Evolutionary conservation across 2,797 vertebrate genomes (phyloP), one percentile per base, ranked within the genome.

Genomic region (Champsocephalus gunnari): DNA sequence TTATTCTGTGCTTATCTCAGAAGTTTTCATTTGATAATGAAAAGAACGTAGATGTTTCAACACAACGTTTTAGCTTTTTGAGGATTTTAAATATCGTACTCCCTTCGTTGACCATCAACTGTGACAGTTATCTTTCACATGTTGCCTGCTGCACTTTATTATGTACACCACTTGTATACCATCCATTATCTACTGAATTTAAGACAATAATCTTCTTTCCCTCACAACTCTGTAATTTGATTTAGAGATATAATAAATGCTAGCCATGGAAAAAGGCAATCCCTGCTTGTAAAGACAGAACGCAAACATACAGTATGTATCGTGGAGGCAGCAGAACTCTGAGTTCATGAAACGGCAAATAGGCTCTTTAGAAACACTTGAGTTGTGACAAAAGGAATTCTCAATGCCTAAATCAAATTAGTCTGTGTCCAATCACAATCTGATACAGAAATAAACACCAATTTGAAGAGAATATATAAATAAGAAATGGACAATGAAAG

Each of bases 401-500:
- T 71, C 54, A 48, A 3, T 38, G 53, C 28, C 56, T 57, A 80
- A 84, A 88, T 90, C 34, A 66, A 90, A 88, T 87, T 81, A 81
- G 74, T 45, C 49, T 60, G 68, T 77, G 81, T 88, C 83, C 75
- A 76, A 81, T 85, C 71, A 62, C 47, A 78, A 84, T 80, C 74
- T 68, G 81, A 84, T 73, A 64, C 10, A 66, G 71, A 86, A 76
- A 81, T 55, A 66, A 47, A 59, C 47, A 57, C 24, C n/a, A 43
- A 69, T 72, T 72, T 75, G 17, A 73, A 73, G 68, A 69, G 69
- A 68, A 44, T 44, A 50, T 41, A 13, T 14, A 78, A 79, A 60
- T 69, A 66, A 63, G 21, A 49, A 57, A 56, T n/a, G 38, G 53
- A 79, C 73, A 75, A 80, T 55, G 38, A 21, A 55, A 19, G 69